Percentiles rank a stretch among this genome's conserved stretches.
These are phyloP conservation scores for Druon quercuslanigerum DNA, from an alignment of 1,140 invertebrate genomes.

Conservation along the genomic window DNA sequence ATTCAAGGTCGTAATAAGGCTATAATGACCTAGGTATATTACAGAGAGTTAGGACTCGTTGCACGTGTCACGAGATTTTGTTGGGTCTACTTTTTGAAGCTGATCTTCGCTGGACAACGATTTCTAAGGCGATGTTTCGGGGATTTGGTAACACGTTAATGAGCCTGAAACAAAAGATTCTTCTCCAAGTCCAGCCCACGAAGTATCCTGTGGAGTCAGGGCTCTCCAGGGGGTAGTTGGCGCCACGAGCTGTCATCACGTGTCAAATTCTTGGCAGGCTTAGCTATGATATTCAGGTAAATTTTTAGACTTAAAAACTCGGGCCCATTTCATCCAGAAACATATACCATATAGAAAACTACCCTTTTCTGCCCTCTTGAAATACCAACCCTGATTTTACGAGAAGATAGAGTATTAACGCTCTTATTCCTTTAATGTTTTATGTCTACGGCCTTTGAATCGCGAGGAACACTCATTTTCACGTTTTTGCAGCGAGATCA, in stretches of 20 bases:
- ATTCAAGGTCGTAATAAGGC: constrained; percentile 31
- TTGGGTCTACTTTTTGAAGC: not conserved
- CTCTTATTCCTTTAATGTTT: constrained; percentile 48
- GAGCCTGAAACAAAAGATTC: constrained; percentile 75
- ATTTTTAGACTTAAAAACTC: constrained; percentile 35
- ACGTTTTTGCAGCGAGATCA: not conserved
- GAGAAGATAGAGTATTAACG: constrained; percentile 52
- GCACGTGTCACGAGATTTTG: constrained; percentile 40
- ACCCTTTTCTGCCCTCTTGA: constrained; percentile 16
- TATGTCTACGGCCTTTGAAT: not conserved
- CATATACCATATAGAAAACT: constrained; percentile 23
- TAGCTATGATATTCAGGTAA: constrained; percentile 56
- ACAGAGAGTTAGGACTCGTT: constrained; percentile 47
- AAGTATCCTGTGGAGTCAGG: constrained; percentile 61
- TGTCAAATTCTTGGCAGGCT: constrained; percentile 63
- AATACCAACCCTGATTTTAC: constrained; percentile 42
- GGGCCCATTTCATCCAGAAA: constrained; percentile 35
- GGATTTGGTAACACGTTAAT: constrained; percentile 71
- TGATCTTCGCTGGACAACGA: constrained; percentile 45
- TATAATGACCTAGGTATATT: constrained; percentile 40
- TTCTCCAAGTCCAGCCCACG: constrained; percentile 44
- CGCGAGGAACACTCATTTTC: not conserved
- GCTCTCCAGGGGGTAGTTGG: constrained; percentile 70
- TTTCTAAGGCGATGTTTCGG: not conserved
- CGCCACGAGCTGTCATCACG: constrained; percentile 75